Conservation (phyloP, 2,888 invertebrate species). For the Drosophila rubida region DNA sequence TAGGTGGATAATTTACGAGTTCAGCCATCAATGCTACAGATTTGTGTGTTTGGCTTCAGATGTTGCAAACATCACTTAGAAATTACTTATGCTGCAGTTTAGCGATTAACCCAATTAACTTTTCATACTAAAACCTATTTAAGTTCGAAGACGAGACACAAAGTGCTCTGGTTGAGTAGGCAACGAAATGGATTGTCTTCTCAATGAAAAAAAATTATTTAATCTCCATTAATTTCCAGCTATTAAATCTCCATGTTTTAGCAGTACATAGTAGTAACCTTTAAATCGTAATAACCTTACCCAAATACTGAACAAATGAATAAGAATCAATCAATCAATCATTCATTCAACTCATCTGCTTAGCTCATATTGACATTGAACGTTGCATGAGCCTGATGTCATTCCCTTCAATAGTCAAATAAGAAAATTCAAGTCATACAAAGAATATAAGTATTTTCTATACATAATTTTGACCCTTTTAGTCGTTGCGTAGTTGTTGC, state of each 20-base stretch:
- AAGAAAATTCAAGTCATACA: constrained; percentile 6
- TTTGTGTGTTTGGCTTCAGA: constrained; percentile 16
- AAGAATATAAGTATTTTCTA: constrained; percentile 6
- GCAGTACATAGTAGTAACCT: neutral
- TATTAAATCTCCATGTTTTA: neutral
- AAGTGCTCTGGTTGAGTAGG: neutral
- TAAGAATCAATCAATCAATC: constrained; percentile 6
- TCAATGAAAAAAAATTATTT: neutral
- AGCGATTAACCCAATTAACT: constrained; percentile 32
- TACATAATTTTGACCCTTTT: constrained; percentile 22
- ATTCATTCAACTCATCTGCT: constrained; percentile 36
- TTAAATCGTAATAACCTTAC: constrained; percentile 2
- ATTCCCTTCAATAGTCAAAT: constrained; percentile 8
- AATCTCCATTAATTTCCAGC: constrained; percentile 1
- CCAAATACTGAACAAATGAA: neutral
- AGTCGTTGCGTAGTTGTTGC: constrained; percentile 67
- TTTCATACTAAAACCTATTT: neutral
- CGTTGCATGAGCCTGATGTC: constrained; percentile 39
- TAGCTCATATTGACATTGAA: constrained; percentile 40
- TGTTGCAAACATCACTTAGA: constrained; percentile 8
- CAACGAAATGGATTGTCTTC: neutral
- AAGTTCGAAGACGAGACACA: neutral
- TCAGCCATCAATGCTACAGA: constrained; percentile 29
- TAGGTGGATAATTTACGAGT: constrained; percentile 55
- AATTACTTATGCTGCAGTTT: constrained; percentile 21